Conservation (phyloP, 2,797 vertebrate species). For the Leptodactylus fallax region DNA sequence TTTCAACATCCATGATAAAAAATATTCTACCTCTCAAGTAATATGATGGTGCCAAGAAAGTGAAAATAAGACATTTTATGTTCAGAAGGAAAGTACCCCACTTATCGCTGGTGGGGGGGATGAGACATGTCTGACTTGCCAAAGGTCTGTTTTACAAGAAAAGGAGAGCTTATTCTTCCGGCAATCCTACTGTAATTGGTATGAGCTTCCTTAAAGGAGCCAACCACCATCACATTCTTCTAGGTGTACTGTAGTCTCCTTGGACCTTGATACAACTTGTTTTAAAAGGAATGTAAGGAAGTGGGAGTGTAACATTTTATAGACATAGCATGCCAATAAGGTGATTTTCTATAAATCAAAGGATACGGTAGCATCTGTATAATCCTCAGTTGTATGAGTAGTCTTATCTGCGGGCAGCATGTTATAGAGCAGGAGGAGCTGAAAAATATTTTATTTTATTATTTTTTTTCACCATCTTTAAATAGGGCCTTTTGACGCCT, state of each 20-base stretch:
- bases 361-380: too few species aligned
- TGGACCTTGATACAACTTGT: constrained; percentile 31
- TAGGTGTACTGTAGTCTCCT: not conserved
- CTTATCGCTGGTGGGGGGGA: constrained; percentile 52
- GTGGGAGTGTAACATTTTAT: constrained; percentile 3
- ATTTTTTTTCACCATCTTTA: too few species aligned
- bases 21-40: constrained; percentile 26
- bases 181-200: constrained; percentile 30
- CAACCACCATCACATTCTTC: constrained; percentile 20
- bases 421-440: not conserved
- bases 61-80: constrained; percentile 19
- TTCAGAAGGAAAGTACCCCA: constrained; percentile 47
- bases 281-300: constrained; percentile 42
- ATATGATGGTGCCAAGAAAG: constrained; percentile 41
- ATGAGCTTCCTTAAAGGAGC: constrained; percentile 33
- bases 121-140: constrained; percentile 37
- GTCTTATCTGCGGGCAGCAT: too few species aligned
- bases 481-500: too few species aligned
- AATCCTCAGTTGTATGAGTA: not conserved
- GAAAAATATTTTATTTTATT: too few species aligned
- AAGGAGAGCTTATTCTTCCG: constrained; percentile 30
- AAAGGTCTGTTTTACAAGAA: constrained; percentile 43
- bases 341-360: not conserved
- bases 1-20: constrained; percentile 15
- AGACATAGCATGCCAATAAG: constrained; percentile 5